A percentile compares a stretch with the other conserved stretches of the same genome.
These are phyloP conservation scores for Melanogrammus aeglefinus DNA, from an alignment of 2,797 vertebrate genomes.

Conservation along the genomic window DNA sequence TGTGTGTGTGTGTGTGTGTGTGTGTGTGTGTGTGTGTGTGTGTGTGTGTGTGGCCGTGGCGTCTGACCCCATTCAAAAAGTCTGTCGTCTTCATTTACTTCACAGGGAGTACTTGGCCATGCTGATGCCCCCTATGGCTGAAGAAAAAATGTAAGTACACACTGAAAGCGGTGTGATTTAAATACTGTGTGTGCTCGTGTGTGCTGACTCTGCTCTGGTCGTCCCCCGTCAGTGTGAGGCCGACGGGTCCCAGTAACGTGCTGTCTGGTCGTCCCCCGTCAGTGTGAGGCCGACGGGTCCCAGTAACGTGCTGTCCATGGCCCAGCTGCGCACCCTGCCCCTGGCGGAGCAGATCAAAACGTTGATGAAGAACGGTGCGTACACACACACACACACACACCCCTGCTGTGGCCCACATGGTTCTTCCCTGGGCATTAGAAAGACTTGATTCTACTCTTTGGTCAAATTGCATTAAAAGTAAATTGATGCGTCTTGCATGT, in stretches of 20 bases:
- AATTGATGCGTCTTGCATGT: neutral
- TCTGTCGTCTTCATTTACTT: neutral
- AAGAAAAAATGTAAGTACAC: slow-evolving; percentile 88
- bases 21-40: too few relatives aligned
- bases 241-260: slow-evolving; percentile 91
- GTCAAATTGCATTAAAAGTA: neutral
- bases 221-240: slow-evolving; percentile 75
- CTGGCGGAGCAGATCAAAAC: slow-evolving; percentile 95
- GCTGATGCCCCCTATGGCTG: slow-evolving; percentile 90
- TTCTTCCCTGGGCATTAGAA: too few relatives aligned
- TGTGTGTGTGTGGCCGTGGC: neutral
- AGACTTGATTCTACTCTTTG: neutral
- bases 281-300: slow-evolving; percentile 89
- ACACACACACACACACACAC: neutral
- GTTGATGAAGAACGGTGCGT: slow-evolving; percentile 93
- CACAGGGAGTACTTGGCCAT: slow-evolving; percentile 92
- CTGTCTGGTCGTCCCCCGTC: slow-evolving; percentile 69
- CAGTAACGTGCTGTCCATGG: slow-evolving; percentile 97
- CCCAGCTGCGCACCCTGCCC: slow-evolving; percentile 90
- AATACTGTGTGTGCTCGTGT: neutral
- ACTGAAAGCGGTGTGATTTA: too few relatives aligned
- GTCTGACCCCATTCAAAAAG: neutral
- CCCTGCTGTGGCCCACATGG: neutral
- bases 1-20: too few relatives aligned
- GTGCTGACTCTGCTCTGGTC: neutral